Evolutionary conservation across 2,113 vertebrate species (phyloP).

Genomic region (Pan troglodytes): NHGRI_mPanTro3-v2.1_pri NC_072418.2:38458001-38458500

Average conservation of each 20-base stretch:
- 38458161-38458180: accelerated
- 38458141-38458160: not conserved
- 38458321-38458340: not conserved
- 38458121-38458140: too few relatives aligned
- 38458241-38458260: not conserved
- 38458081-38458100: not conserved
- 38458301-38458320: accelerated
- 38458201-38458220: too few relatives aligned
- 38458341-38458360: not conserved
- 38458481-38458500: too few relatives aligned
- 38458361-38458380: too few relatives aligned
- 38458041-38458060: not conserved
- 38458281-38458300: not conserved
- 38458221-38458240: not conserved
- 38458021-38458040: not conserved
- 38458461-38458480: too few relatives aligned
- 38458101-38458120: not conserved
- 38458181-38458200: not conserved
- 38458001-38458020: not conserved
- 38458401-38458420: not conserved
- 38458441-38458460: too few relatives aligned
- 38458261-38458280: not conserved
- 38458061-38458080: not conserved
- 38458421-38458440: not conserved
- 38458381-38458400: not conserved